Percentiles rank a stretch among this genome's conserved stretches.
These are phyloP conservation scores for Pemphredon lugubris DNA, from an alignment of 2,888 invertebrate genomes.

Conservation along the genomic window DNA sequence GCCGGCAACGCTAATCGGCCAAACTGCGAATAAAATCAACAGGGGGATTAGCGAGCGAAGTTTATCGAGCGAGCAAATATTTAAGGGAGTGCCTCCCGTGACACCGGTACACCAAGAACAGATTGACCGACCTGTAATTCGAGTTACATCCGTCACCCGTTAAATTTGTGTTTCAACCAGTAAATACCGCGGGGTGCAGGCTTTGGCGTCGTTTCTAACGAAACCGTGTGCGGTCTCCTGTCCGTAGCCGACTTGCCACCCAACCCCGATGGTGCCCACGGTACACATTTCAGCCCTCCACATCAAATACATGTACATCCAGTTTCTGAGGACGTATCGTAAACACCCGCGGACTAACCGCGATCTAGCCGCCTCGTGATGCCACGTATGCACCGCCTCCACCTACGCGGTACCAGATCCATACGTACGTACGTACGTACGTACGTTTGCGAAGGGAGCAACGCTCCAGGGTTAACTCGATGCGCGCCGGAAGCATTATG, in stretches of 20 bases:
- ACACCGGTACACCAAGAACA: too few relatives aligned
- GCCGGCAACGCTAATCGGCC: too few relatives aligned
- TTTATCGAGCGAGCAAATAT: too few relatives aligned
- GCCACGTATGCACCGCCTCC: conserved; percentile 20
- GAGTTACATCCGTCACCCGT: conserved; percentile 35
- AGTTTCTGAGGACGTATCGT: conserved; percentile 37
- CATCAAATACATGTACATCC: conserved; percentile 42
- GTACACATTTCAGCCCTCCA: conserved; percentile 12
- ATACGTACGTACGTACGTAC: not conserved
- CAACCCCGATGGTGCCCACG: not conserved
- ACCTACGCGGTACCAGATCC: not conserved
- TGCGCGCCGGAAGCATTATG: conserved; percentile 59
- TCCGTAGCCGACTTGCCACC: conserved; percentile 4
- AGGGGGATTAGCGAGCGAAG: too few relatives aligned
- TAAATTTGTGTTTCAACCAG: conserved; percentile 47
- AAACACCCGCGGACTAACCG: conserved; percentile 45
- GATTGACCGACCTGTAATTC: not conserved
- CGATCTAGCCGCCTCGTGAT: conserved; percentile 19
- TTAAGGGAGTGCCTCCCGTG: too few relatives aligned
- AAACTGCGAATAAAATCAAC: too few relatives aligned
- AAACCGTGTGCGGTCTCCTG: conserved; percentile 33
- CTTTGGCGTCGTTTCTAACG: conserved; percentile 32
- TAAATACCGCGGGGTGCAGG: conserved; percentile 40
- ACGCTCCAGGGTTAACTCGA: conserved; percentile 35
- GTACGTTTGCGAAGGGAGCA: not conserved